These are phyloP conservation scores for Chrysolina americana DNA, from an alignment of 2,888 invertebrate genomes.

Conservation along the genomic window DNA sequence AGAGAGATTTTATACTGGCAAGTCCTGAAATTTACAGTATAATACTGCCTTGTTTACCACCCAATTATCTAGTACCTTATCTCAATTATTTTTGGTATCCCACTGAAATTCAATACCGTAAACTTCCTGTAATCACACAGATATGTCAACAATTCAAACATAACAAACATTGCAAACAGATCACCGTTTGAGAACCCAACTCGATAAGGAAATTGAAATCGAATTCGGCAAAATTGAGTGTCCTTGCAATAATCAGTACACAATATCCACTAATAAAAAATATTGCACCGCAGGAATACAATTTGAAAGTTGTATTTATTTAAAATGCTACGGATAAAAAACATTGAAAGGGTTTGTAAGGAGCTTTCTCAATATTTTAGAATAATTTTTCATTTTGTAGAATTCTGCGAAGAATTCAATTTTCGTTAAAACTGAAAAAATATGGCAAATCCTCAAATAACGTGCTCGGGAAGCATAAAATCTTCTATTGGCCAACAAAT, in stretches of 20 bases:
- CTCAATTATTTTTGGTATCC: constrained; percentile 6
- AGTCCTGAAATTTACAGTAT: background rate
- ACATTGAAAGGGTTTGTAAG: too few species aligned
- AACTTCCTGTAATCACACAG: constrained; percentile 13
- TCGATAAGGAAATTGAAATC: background rate
- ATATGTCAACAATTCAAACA: background rate
- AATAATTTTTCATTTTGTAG: too few species aligned
- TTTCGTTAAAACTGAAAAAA: too few species aligned
- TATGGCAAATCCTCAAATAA: too few species aligned
- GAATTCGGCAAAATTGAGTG: background rate
- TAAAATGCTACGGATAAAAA: too few species aligned
- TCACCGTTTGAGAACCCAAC: constrained; percentile 2
- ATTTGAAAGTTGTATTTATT: too few species aligned
- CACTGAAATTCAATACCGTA: constrained; percentile 6
- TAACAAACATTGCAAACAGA: background rate
- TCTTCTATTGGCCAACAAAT: too few species aligned
- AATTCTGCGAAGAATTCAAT: background rate
- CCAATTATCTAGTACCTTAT: background rate
- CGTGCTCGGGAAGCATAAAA: background rate
- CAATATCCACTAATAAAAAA: too few species aligned
- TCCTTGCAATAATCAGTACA: too few species aligned
- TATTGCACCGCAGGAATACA: too few species aligned
- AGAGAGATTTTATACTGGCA: background rate
- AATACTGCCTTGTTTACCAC: background rate
- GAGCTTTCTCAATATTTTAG: too few species aligned